These are phyloP conservation scores for Elephas maximus DNA, from an alignment of 2,113 vertebrate species.

Conservation along the genomic window DNA sequence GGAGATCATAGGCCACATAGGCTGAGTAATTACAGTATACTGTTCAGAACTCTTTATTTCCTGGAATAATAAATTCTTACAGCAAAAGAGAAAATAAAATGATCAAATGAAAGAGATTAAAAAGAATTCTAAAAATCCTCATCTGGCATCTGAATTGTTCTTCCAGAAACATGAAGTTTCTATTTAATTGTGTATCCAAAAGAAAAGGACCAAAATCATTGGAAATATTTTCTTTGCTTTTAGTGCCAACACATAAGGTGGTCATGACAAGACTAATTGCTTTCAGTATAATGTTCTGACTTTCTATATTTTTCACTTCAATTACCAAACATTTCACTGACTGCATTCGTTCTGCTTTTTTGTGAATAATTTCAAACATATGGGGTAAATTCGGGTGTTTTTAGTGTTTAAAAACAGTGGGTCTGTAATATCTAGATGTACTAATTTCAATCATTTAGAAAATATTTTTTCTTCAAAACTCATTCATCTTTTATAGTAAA, in stretches of 20 bases:
- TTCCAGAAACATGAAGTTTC: not conserved
- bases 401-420: not conserved
- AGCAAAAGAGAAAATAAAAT: not conserved
- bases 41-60: not conserved
- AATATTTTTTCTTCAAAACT: not conserved
- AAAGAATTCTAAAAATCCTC: not conserved
- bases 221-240: not conserved
- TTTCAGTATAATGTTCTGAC: constrained; percentile 13
- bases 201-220: not conserved
- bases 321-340: not conserved
- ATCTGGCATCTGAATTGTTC: not conserved
- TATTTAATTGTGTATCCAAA: not conserved
- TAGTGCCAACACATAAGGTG: not conserved
- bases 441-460: not conserved
- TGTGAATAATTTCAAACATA: not conserved
- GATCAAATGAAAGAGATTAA: not conserved
- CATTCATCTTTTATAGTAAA: not conserved
- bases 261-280: not conserved
- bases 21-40: not conserved
- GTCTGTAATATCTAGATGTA: not conserved
- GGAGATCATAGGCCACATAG: not conserved
- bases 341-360: not conserved
- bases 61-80: not conserved
- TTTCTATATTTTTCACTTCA: not conserved
- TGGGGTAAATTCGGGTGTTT: not conserved